phyloP scores from a whole-genome alignment of 2,888 invertebrate genomes.

The Apoda limacodes region DNA sequence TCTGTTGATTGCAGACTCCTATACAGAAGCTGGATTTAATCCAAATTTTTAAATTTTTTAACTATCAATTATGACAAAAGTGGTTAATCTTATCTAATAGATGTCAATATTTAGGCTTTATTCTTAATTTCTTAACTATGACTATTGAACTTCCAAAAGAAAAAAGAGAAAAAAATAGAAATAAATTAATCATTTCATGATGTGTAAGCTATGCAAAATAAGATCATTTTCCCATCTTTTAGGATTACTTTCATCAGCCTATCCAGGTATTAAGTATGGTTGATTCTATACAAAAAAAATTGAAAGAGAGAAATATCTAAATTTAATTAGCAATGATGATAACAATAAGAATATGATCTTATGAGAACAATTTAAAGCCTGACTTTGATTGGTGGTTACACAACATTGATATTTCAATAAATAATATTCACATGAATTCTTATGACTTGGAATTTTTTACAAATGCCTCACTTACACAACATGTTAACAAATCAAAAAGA shows the following conservation, averaged over 20 bases:
- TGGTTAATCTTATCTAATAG: background rate
- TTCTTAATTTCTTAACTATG: background rate
- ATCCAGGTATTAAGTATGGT: background rate
- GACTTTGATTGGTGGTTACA: slow-evolving; percentile 6
- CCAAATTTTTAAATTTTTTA: slow-evolving; percentile 11
- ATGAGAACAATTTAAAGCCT: background rate
- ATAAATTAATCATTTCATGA: background rate
- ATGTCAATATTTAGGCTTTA: slow-evolving; percentile 8
- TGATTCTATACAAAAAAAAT: slow-evolving; percentile 5
- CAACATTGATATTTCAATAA: background rate
- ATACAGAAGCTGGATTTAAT: background rate
- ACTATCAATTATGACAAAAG: slow-evolving; percentile 17
- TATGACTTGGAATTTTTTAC: slow-evolving; percentile 6
- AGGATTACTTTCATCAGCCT: slow-evolving; percentile 2
- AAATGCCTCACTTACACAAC: slow-evolving; percentile 3
- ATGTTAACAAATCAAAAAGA: no score
- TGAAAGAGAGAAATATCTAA: slow-evolving; percentile 7
- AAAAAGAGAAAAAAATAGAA: slow-evolving; percentile 2
- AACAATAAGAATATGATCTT: background rate
- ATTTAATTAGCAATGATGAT: background rate
- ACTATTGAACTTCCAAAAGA: slow-evolving; percentile 4
- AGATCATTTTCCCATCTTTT: slow-evolving; percentile 3
- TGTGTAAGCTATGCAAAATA: slow-evolving; percentile 4
- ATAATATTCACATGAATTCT: no score
- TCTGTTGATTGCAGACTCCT: no score